Evolutionary conservation across 53 echinoderm and acorn worm species (phyloP), one percentile per base, ranked within the genome.

Genomic region (Holothuria scabra): DNA sequence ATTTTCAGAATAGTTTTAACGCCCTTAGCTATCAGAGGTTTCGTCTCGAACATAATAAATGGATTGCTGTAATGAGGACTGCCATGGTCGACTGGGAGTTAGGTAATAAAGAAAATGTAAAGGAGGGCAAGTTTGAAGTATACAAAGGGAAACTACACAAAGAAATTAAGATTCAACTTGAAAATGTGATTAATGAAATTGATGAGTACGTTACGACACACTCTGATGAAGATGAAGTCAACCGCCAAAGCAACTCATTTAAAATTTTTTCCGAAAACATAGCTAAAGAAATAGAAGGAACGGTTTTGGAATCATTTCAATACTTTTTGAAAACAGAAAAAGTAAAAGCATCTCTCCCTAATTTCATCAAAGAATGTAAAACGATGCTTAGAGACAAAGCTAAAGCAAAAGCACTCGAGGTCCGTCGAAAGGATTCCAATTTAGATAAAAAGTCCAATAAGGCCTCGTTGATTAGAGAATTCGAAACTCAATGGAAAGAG

Each of bases 1-100:
- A 76, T 56, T 76, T 58, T 28, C 78, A 76, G 30, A 76, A 76
- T 12, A 56, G 48, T 5, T 76, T 76, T 32, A 56, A 76, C 58
- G 57, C 16, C 2, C 6, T 76, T 21, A 56, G 78, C 30, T 23
- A 76, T 11, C 78, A 32, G 26, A 26, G 22, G 46, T 56, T 76
- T 56, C 78, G 78, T 20, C 56, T 76, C 12, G 26, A 76, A 18
- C 78, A 76, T 3, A 76, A 58, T 32, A 56, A 56, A 56, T 30
- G 25, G 56, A 76, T 76, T 7, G 78, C 14, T 32, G 20, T n/a
- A 23, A 52, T 76, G 78, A 76, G 57, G 19, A 76, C 56, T 13
- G 31, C 25, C 7, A 56, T 76, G 16, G 20, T 56, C 1, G 78
- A 55, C 0, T 76, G 78, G 78, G 56, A 76, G 12, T 56, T 76